Conservation (phyloP, 2,797 vertebrate species). For the Lithobates pipiens region DNA sequence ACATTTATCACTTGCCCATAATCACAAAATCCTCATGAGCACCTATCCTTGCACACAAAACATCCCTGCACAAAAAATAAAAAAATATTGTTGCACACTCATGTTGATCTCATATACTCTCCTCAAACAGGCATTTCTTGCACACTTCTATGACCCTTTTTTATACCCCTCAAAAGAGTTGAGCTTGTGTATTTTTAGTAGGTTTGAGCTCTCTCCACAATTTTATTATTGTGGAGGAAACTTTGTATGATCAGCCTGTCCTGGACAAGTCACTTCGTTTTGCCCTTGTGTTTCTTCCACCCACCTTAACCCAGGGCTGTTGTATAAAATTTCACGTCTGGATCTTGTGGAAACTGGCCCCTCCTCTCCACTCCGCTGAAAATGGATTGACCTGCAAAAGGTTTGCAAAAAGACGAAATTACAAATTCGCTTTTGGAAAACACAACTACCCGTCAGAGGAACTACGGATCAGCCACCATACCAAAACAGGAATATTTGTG, state of each 20-base stretch:
- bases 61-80: not conserved
- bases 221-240: slow-evolving; percentile 54
- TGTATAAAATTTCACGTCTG: not conserved
- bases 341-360: slow-evolving; percentile 4
- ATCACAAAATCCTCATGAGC: slow-evolving; percentile 6
- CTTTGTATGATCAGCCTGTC: slow-evolving; percentile 44
- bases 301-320: slow-evolving; percentile 1
- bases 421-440: not conserved
- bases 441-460: not conserved
- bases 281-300: not conserved
- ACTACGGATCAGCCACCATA: not conserved
- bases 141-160: slow-evolving; percentile 25
- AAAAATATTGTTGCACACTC: slow-evolving; percentile 15
- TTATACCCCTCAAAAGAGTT: slow-evolving; percentile 30
- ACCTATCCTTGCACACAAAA: slow-evolving; percentile 9
- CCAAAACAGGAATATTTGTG: not conserved
- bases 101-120: slow-evolving; percentile 9
- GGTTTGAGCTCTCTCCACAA: slow-evolving; percentile 42
- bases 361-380: not conserved
- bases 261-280: slow-evolving; percentile 3
- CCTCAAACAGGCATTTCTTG: slow-evolving; percentile 10
- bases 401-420: not conserved
- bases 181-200: slow-evolving; percentile 57
- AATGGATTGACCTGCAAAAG: not conserved
- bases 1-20: slow-evolving; percentile 20